A percentile compares a stretch with the other conserved stretches of the same genome.
Conservation (phyloP, 1,140 invertebrate genomes). For the Globodera rostochiensis region DNA sequence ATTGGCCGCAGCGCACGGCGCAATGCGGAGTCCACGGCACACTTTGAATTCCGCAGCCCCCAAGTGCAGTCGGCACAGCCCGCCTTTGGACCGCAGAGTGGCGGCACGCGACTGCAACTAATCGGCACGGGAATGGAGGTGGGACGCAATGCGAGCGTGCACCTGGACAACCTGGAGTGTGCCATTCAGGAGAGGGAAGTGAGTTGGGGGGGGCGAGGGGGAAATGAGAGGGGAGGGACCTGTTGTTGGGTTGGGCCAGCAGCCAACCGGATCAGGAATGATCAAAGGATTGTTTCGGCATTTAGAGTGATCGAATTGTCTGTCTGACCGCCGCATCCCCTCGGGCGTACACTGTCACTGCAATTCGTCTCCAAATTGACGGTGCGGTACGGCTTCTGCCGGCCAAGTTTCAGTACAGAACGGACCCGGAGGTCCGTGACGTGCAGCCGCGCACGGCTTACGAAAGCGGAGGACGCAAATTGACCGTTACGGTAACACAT, state of each 20-base stretch:
- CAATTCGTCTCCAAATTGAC: conserved; percentile 80
- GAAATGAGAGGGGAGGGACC: no score
- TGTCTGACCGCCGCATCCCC: conserved; percentile 76
- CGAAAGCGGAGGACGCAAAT: conserved; percentile 81
- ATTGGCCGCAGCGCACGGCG: conserved; percentile 24
- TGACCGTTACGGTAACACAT: conserved; percentile 71
- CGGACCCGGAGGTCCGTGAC: conserved; percentile 80
- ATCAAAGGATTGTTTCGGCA: no score
- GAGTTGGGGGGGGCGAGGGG: neutral
- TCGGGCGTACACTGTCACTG: conserved; percentile 66
- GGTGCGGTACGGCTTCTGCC: conserved; percentile 77
- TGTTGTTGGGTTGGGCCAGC: no score
- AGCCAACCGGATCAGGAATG: no score
- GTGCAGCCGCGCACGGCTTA: conserved; percentile 66
- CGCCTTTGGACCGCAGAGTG: conserved; percentile 83
- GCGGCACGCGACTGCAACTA: conserved; percentile 87
- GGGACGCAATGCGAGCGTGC: conserved; percentile 83
- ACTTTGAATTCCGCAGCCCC: conserved; percentile 76
- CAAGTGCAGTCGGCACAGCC: conserved; percentile 81
- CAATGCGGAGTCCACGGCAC: conserved; percentile 45
- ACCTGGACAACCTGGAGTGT: conserved; percentile 84
- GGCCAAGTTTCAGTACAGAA: conserved; percentile 82
- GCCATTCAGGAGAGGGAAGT: conserved; percentile 75
- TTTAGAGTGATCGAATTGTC: conserved; percentile 73
- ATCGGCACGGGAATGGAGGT: conserved; percentile 88